Percentiles rank a stretch among this genome's conserved stretches.
Evolutionary conservation across 2,797 vertebrate species (phyloP).

Genomic region (Synanceia verrucosa): DNA sequence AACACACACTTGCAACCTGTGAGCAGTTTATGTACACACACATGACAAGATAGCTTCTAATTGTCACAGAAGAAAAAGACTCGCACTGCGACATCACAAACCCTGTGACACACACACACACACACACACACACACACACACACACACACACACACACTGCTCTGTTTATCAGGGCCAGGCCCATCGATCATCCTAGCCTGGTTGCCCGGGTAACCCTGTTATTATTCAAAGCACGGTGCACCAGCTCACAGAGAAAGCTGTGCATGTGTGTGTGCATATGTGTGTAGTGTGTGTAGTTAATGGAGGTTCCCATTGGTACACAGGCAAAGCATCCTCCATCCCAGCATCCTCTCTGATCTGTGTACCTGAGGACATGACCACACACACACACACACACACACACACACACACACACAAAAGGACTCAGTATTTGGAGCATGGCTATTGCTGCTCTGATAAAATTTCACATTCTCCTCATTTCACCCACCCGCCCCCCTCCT

Average conservation of each 20-base stretch:
- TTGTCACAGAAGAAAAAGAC: slow-evolving; percentile 60
- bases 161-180: slow-evolving; percentile 76
- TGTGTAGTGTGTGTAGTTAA: slow-evolving; percentile 32
- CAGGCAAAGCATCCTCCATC: slow-evolving; percentile 47
- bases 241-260: slow-evolving; percentile 65
- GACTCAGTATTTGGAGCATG: not conserved
- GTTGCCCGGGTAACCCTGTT: slow-evolving; percentile 85
- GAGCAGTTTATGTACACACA: not conserved
- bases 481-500: not conserved
- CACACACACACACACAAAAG: slow-evolving; percentile 4
- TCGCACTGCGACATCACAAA: slow-evolving; percentile 56
- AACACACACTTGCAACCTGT: slow-evolving; percentile 3
- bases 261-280: slow-evolving; percentile 15
- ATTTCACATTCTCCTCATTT: slow-evolving; percentile 39
- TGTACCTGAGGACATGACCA: slow-evolving; percentile 51
- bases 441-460: not conserved
- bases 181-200: slow-evolving; percentile 79
- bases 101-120: slow-evolving; percentile 48
- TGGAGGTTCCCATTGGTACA: slow-evolving; percentile 75
- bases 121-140: slow-evolving; percentile 18
- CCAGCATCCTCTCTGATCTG: slow-evolving; percentile 60
- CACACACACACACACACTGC: slow-evolving; percentile 41
- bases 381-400: slow-evolving; percentile 14
- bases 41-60: slow-evolving; percentile 42
- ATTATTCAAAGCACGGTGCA: slow-evolving; percentile 82